Evolutionary conservation across 2,113 vertebrate genomes (phyloP), one percentile per base, ranked within the genome.

Genomic region (Tragelaphus imberbis): DNA sequence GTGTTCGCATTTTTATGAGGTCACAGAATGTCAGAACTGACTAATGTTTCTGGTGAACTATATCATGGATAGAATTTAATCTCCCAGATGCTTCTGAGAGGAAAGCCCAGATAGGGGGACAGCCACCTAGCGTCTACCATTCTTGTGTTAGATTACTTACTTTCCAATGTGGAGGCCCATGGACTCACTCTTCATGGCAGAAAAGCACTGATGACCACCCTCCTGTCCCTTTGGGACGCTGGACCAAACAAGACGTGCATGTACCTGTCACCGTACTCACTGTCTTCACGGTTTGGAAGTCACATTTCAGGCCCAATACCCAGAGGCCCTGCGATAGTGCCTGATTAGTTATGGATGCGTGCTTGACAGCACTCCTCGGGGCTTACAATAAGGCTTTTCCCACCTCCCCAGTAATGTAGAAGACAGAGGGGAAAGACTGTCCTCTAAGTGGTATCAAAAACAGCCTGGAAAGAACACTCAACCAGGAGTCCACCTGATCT

Each of bases 1-100:
- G 61, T 82, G 81, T 59, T 97, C 86, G 91, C 92, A 97, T 98
- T 98, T 98, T 97, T 80, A 95, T 95, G 96, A 84, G 90, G 95
- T 28, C 91, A 75, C 93, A 88, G 84, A 88, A 58, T 53, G 79
- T 95, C 97, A 36, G 7, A 71, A 82, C 21, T 98, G 97, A 98
- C 85, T 84, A 58, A 97, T 94, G 87, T 51, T 92, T 63, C 94
- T n/a, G 97, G 90, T 95, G 97, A 97, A 98, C 97, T 81, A 97
- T 53, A 90, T 92, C 71, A 94, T 85, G 92, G 86, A 80, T 5
- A 6, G 87, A 92, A 93, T 95, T 97, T 94, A 98, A 98, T 97
- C 88, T 92, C 95, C 95, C 85, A 94, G 87, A n/a, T 98, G 63
- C 91, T 61, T 97, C 81, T 98, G 40, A 33, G 47, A 97, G 90